A percentile compares a stretch with the other conserved stretches of the same genome.
phyloP scores from a whole-genome alignment of 2,888 invertebrate genomes.

The Caenorhabditis imperialis region DNA sequence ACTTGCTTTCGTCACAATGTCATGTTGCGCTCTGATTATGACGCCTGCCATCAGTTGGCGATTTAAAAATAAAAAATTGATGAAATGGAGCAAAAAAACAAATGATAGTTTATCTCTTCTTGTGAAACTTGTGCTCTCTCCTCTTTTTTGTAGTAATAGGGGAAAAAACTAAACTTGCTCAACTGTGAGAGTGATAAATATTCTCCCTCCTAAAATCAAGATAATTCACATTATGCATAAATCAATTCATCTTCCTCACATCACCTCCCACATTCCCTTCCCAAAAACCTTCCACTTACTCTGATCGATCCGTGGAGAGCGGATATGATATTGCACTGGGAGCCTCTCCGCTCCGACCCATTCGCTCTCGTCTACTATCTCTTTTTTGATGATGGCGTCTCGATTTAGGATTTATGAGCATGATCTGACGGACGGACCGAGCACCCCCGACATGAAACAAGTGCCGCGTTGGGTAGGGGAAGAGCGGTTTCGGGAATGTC shows the following conservation, averaged over 20 bases:
- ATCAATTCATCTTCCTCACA: too few species aligned
- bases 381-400: slow-evolving; percentile 54
- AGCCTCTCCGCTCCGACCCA: slow-evolving; percentile 12
- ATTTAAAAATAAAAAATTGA: too few species aligned
- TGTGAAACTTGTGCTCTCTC: too few species aligned
- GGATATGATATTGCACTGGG: slow-evolving; percentile 1
- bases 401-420: slow-evolving; percentile 55
- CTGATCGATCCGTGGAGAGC: background rate
- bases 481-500: slow-evolving; percentile 1
- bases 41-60: slow-evolving; percentile 27
- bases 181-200: too few species aligned
- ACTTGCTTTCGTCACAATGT: slow-evolving; percentile 55
- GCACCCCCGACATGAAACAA: slow-evolving; percentile 53
- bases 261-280: too few species aligned
- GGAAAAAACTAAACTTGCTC: too few species aligned
- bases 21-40: slow-evolving; percentile 49
- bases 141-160: background rate
- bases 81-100: too few species aligned
- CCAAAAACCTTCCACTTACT: background rate
- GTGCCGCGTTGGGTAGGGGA: slow-evolving; percentile 42
- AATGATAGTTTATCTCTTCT: too few species aligned
- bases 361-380: slow-evolving; percentile 17
- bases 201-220: too few species aligned
- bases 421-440: slow-evolving; percentile 39
- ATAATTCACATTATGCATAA: too few species aligned